Conservation (phyloP, 2,113 vertebrate genomes). For the Corythaixoides concolor region DNA sequence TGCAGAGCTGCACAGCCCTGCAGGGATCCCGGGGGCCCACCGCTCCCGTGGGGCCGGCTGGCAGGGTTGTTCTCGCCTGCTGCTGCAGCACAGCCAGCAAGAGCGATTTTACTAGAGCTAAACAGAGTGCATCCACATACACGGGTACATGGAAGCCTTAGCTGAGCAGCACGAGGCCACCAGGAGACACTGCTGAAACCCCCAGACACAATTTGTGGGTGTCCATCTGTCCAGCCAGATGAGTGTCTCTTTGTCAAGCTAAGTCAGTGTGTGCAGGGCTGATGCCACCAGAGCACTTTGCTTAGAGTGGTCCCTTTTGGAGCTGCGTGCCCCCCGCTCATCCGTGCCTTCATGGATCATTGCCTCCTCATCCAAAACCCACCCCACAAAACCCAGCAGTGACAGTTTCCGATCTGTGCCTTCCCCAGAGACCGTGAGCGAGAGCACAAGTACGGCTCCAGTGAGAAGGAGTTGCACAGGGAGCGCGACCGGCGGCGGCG, state of each 20-base stretch:
- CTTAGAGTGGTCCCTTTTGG: not conserved
- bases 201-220: not conserved
- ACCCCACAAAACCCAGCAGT: not conserved
- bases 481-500: constrained; percentile 74
- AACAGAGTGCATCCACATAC: not conserved
- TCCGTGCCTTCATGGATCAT: not conserved
- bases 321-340: not conserved
- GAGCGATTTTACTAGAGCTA: not conserved
- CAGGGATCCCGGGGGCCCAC: not conserved
- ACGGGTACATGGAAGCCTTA: not conserved
- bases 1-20: not conserved
- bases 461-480: constrained; percentile 75
- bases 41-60: not conserved
- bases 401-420: not conserved
- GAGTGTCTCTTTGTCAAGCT: not conserved
- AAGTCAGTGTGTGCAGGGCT: not conserved
- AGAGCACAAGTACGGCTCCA: constrained; percentile 75
- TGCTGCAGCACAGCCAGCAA: not conserved
- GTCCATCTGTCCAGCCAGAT: not conserved
- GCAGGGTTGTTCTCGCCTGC: not conserved
- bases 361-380: not conserved
- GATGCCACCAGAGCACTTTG: not conserved
- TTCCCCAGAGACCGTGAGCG: constrained; percentile 71
- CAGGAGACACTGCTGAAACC: not conserved
- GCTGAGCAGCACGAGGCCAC: not conserved